These are phyloP conservation scores for Osmoderma eremita DNA, from an alignment of 2,888 invertebrate genomes.

Conservation along the genomic window DNA sequence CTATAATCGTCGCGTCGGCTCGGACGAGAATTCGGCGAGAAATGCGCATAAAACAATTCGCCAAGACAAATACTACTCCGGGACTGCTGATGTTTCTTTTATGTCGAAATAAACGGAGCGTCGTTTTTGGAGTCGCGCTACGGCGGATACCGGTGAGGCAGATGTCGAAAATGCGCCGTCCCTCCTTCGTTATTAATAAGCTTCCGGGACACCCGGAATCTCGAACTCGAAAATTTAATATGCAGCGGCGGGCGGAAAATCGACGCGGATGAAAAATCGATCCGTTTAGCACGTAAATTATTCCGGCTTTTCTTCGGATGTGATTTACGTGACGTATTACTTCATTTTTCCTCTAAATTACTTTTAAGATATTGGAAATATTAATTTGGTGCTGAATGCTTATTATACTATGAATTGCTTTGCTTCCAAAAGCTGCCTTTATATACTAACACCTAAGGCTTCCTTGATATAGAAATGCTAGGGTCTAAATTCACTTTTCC, in stretches of 20 bases:
- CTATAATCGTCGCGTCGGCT: neutral
- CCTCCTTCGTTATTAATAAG: conserved; percentile 36
- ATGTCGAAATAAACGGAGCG: conserved; percentile 31
- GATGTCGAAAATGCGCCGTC: conserved; percentile 30
- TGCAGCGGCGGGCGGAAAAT: conserved; percentile 18
- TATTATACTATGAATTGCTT: too few species aligned
- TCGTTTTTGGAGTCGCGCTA: conserved; percentile 17
- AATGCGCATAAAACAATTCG: conserved; percentile 28
- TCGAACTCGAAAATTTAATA: conserved; percentile 34
- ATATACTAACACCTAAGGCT: too few species aligned
- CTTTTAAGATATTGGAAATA: too few species aligned
- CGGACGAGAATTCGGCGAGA: conserved; percentile 5
- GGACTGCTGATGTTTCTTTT: conserved; percentile 31
- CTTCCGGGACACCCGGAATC: conserved; percentile 30
- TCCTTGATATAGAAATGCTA: too few species aligned
- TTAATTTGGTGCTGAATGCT: too few species aligned
- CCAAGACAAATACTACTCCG: conserved; percentile 36
- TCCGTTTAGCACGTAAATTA: too few species aligned
- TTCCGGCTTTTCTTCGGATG: too few species aligned
- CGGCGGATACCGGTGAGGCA: neutral
- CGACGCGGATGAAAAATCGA: conserved; percentile 1
- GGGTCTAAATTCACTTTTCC: too few species aligned
- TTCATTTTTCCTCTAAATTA: too few species aligned
- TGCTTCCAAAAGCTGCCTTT: too few species aligned
- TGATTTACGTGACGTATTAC: too few species aligned